Percentiles rank a stretch among this genome's conserved stretches.
These are phyloP conservation scores for Catostylus mosaicus DNA, from an alignment of 30 jellyfish, hydroid and myxozoan genomes.

Conservation along the genomic window DNA sequence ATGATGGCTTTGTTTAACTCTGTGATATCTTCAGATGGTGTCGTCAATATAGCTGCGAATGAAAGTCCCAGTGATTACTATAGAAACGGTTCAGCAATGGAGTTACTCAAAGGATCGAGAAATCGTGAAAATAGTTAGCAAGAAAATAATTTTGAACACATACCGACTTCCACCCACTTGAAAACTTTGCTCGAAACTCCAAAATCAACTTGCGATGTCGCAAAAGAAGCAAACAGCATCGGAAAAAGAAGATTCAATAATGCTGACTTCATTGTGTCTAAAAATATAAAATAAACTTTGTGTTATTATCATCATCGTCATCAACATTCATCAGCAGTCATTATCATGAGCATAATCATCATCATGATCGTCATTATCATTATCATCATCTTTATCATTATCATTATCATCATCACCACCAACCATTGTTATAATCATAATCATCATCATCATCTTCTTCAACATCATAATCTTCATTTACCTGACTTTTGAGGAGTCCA, in stretches of 20 bases:
- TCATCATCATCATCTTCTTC: too few species aligned
- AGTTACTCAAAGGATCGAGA: background rate
- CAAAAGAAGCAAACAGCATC: background rate
- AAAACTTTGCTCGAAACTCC: constrained; percentile 30
- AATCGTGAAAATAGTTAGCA: background rate
- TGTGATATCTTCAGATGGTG: constrained; percentile 63
- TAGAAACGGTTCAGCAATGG: too few species aligned
- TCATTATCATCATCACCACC: too few species aligned
- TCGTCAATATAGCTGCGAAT: constrained; percentile 47
- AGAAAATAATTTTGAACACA: background rate
- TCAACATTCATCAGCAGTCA: too few species aligned
- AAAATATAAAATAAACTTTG: too few species aligned
- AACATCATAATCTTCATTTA: too few species aligned
- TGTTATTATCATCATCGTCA: too few species aligned
- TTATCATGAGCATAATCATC: too few species aligned
- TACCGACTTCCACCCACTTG: constrained; percentile 63
- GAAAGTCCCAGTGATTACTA: background rate
- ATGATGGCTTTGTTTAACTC: constrained; percentile 65
- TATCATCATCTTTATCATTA: too few species aligned
- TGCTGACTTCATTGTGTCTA: background rate
- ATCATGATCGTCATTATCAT: too few species aligned
- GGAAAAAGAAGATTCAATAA: background rate
- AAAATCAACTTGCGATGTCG: background rate
- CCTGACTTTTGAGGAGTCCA: too few species aligned
- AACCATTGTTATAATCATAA: too few species aligned